Evolutionary conservation across 2,113 vertebrate genomes (phyloP).

Genomic region (Ceratotherium simum): DNA sequence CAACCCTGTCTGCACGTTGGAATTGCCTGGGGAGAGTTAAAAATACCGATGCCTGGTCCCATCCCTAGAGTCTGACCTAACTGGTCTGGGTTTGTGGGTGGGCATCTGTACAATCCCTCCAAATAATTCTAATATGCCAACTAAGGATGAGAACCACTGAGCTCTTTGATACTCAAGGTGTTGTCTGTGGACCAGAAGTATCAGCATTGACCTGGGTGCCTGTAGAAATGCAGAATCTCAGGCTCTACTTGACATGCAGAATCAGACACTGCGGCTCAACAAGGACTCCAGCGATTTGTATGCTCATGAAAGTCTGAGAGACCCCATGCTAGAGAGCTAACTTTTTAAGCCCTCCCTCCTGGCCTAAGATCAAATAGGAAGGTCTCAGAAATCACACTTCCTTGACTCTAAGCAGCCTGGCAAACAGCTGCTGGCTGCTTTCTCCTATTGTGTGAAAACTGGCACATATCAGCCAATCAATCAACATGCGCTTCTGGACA

Average conservation of each 20-base stretch:
- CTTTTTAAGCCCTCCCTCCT: background rate
- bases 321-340: background rate
- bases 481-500: background rate
- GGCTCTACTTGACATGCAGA: background rate
- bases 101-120: background rate
- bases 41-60: slow-evolving; percentile 15
- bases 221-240: background rate
- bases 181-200: background rate
- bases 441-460: background rate
- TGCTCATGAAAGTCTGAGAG: background rate
- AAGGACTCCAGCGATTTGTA: background rate
- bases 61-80: background rate
- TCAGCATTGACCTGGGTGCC: background rate
- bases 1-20: background rate
- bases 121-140: background rate
- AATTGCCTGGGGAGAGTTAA: slow-evolving; percentile 36
- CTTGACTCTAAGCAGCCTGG: background rate
- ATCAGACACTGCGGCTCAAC: background rate
- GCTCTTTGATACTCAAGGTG: background rate
- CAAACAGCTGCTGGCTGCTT: background rate
- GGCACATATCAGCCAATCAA: background rate
- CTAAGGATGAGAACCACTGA: background rate
- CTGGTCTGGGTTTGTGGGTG: background rate
- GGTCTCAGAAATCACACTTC: slow-evolving; percentile 5
- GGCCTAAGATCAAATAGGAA: background rate